These are phyloP conservation scores for Takifugu flavidus DNA, from an alignment of 2,113 vertebrate genomes.

Conservation along the genomic window DNA sequence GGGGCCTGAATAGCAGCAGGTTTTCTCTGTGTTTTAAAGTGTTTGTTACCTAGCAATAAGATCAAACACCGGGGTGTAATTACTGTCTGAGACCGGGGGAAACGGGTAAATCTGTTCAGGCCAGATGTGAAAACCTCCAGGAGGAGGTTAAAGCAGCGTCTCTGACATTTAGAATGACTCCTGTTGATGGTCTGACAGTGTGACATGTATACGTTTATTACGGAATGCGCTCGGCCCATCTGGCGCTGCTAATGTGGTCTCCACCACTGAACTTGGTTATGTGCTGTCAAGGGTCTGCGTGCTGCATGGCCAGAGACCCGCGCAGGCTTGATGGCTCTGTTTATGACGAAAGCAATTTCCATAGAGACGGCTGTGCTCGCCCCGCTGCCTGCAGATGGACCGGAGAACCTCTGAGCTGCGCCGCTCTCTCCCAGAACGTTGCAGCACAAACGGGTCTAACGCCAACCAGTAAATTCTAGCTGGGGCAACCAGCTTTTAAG, in stretches of 20 bases:
- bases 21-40: neutral
- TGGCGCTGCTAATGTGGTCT: slow-evolving; percentile 27
- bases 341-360: slow-evolving; percentile 73
- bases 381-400: slow-evolving; percentile 37
- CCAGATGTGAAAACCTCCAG: neutral
- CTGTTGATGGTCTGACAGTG: too few species aligned
- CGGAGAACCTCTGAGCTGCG: slow-evolving; percentile 25
- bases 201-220: too few species aligned
- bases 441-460: neutral
- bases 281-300: slow-evolving; percentile 47
- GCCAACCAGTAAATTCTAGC: neutral
- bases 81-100: neutral
- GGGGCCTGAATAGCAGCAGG: neutral
- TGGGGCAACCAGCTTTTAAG: neutral
- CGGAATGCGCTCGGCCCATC: slow-evolving; percentile 1
- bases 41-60: slow-evolving; percentile 15
- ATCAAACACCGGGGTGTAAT: slow-evolving; percentile 30
- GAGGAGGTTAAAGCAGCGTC: slow-evolving; percentile 7
- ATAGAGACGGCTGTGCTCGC: slow-evolving; percentile 65
- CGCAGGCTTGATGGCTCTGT: slow-evolving; percentile 43
- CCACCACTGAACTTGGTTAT: slow-evolving; percentile 37
- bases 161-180: neutral
- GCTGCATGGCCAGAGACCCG: slow-evolving; percentile 47
- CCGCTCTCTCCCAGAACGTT: slow-evolving; percentile 6
- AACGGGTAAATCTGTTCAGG: too few species aligned